Evolutionary conservation across 2,888 invertebrate species (phyloP).

Genomic region (Melinaea menophilus): DNA sequence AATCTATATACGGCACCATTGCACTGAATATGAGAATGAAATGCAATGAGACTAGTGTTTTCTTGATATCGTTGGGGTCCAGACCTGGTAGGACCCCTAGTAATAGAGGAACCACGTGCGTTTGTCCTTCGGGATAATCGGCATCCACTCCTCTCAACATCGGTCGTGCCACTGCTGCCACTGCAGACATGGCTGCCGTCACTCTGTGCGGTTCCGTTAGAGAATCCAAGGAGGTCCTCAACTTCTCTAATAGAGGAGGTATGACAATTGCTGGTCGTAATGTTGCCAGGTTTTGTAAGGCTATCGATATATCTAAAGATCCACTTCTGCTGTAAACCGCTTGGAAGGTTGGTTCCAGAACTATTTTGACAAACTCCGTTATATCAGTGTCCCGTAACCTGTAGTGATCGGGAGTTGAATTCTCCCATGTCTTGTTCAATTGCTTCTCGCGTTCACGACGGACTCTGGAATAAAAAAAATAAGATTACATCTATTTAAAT

Average conservation of each 20-base stretch:
- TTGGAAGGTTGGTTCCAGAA: constrained; percentile 85
- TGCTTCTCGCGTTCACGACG: constrained; percentile 80
- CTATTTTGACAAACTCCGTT: constrained; percentile 86
- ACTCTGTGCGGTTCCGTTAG: constrained; percentile 92
- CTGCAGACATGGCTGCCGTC: constrained; percentile 84
- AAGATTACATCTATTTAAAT: background rate
- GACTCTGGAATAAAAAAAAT: constrained; percentile 56
- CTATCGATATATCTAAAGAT: constrained; percentile 79
- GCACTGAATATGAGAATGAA: constrained; percentile 86
- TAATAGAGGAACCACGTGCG: constrained; percentile 88
- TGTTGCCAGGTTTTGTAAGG: constrained; percentile 86
- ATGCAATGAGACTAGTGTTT: constrained; percentile 86
- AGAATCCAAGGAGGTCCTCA: constrained; percentile 89
- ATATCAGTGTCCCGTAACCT: constrained; percentile 88
- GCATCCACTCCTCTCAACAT: constrained; percentile 76
- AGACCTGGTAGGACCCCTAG: constrained; percentile 91
- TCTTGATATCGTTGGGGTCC: constrained; percentile 91
- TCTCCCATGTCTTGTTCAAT: constrained; percentile 83
- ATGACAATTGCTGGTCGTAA: constrained; percentile 89
- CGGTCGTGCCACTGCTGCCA: constrained; percentile 82
- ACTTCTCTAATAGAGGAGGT: constrained; percentile 88
- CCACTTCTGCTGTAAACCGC: constrained; percentile 88
- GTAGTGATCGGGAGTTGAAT: constrained; percentile 80
- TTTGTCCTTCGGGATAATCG: constrained; percentile 85
- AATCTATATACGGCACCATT: constrained; percentile 90